These are phyloP conservation scores for Erpornis zantholeuca DNA, from an alignment of 2,113 vertebrate genomes.

Conservation along the genomic window DNA sequence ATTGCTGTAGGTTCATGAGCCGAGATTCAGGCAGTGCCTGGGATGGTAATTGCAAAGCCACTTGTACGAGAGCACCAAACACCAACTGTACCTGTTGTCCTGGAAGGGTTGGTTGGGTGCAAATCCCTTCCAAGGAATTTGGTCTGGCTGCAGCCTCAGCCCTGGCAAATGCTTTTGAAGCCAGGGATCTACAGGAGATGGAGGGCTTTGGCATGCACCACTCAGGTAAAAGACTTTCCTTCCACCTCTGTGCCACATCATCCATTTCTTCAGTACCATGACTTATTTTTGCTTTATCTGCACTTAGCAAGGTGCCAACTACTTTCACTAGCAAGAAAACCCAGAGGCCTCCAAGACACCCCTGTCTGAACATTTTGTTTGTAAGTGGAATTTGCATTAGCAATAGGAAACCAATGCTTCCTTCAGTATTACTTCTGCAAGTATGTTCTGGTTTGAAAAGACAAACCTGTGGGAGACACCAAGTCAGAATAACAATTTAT, in stretches of 20 bases:
- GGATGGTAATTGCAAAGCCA: not conserved
- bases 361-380: not conserved
- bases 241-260: not conserved
- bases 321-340: not conserved
- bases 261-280: not conserved
- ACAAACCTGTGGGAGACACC: no score
- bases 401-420: not conserved
- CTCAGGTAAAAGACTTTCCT: not conserved
- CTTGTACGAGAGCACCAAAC: not conserved
- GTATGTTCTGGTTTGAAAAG: no score
- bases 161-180: not conserved
- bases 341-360: not conserved
- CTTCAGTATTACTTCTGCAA: rapidly evolving
- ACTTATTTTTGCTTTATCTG: not conserved
- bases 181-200: not conserved
- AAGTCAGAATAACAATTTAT: no score
- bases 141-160: not conserved
- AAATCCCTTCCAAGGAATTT: not conserved
- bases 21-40: not conserved
- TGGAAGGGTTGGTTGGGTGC: not conserved
- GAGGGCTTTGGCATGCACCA: rapidly evolving
- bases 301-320: not conserved
- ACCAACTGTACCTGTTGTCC: not conserved
- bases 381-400: not conserved
- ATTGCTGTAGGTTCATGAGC: rapidly evolving